Evolutionary conservation across 2,797 vertebrate genomes (phyloP), one percentile per base, ranked within the genome.

Genomic region (Catostomus latipinnis): DNA sequence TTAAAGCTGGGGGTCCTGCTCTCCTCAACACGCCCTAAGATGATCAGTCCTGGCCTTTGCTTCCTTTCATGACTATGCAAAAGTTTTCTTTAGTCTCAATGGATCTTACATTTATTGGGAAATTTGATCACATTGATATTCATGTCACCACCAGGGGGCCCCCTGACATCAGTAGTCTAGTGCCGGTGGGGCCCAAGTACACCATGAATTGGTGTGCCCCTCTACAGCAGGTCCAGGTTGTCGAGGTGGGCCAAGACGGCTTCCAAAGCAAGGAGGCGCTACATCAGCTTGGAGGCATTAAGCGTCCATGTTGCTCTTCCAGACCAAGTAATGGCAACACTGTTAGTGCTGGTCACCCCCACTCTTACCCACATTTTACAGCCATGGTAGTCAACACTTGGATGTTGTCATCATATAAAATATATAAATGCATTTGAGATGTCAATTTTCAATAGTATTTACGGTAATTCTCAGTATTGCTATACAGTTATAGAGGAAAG

Each of bases 181-280:
- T 98, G 83, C 97, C 97, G 0, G 88, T 98, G 4, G 97, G 97
- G n/a, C 96, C 97, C 58, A 96, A 95, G 81, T 98, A 98, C 49
- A 96, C 95, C 70, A 93, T 97, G 90, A 99, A 99, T 90, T 99
- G 97, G 97, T 98, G 95, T 80, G 93, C 96, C 1, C 93, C 96
- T 8, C 84, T 98, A 49, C 94, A 93, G 0, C 97, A 97, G 90
- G 95, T 99, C 71, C 96, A 98, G 81, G 96, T 97, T n/a, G 95
- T 96, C 8, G 97, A 98, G 87, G 96, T 97, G 75, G 96, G 97
- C 1, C 96, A 96, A 90, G 97, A 98, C 34, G 85, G 75, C 18
- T 74, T 89, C 72, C 94, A 94, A 0, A 92, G 92, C 87, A 96
- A 95, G 89, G 96, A 97, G 62, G 81, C 89, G 0, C 49, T 92